Base-by-base conservation (phyloP, 2,888 invertebrate genomes). In the Plagodis pulveraria region DNA sequence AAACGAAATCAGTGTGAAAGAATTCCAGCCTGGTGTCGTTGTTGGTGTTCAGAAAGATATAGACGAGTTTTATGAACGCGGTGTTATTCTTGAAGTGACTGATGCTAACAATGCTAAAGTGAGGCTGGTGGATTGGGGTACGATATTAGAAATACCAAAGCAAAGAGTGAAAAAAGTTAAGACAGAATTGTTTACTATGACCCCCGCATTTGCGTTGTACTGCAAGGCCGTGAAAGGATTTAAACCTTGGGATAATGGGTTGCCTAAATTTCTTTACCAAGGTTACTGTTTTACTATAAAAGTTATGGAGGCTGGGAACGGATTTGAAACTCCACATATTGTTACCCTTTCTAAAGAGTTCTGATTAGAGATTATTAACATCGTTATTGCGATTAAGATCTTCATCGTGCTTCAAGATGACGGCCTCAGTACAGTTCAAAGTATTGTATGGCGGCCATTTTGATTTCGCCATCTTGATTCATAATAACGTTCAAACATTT, bases 121-220 rank as follows among this genome's bases (percentile, higher is more conserved):
- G 5, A 55, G 44, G 8, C 12, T 59, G 5, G 47, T 59, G 0
- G 59, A 59, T 36, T 59, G 59, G 59, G 59, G 59, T 0, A 48
- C 43, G 0, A 51, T 55, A 8, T 6, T 47, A 5, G 51, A 12
- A 5, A 46, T 55, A 5, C 33, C 11, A 0, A 55, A 34, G 9
- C 6, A 10, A 2, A 34, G 11, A 44, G 42, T 59, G 2, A 59
- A 55, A 46, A 9, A 33, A 5, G 42, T 59, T 0, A 50, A 38
- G n/a, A 51, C 50, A 0, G 22, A 51, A 6, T 40, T 36, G 6
- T 55, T 38, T 9, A n/a, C 50, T 0, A 38, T 33, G 35, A 10
- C 46, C 0, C 59, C 59, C 0, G 59, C 46, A 0, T 38, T 12
- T 33, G 59, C 59, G 0, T 4, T 59, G 5, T 51, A 44, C 32